These are phyloP conservation scores for Ganaspis sp. DNA, from an alignment of 1,140 invertebrate species.

Conservation along the genomic window DNA sequence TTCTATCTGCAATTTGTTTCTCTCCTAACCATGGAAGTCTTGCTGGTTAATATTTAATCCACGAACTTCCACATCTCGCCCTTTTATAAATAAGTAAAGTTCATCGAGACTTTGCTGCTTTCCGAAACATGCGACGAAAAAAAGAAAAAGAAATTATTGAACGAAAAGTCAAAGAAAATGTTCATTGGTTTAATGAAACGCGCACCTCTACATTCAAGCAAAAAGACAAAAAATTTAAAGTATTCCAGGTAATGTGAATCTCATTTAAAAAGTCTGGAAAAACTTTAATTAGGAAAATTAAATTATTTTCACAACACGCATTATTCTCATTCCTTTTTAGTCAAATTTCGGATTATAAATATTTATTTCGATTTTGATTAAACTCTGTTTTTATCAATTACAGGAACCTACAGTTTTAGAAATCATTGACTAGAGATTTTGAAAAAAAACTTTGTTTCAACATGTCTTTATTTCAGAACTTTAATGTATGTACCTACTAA, in stretches of 20 bases:
- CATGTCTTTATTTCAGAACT: too few species aligned
- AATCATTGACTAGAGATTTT: too few species aligned
- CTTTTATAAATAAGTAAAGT: constrained; percentile 13
- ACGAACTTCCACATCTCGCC: constrained; percentile 7
- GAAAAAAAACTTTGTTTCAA: too few species aligned
- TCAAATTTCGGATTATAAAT: too few species aligned
- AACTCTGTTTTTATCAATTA: too few species aligned
- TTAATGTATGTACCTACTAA: too few species aligned
- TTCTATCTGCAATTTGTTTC: constrained; percentile 24
- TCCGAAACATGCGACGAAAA: background rate
- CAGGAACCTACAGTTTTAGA: too few species aligned
- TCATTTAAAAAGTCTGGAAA: background rate
- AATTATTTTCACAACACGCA: background rate
- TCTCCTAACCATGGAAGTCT: constrained; percentile 11
- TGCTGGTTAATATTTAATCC: constrained; percentile 12
- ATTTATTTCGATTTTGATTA: too few species aligned
- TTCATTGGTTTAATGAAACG: background rate
- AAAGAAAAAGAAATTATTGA: background rate
- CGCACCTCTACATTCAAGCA: background rate
- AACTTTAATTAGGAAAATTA: background rate
- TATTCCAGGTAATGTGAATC: background rate
- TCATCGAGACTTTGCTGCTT: constrained; percentile 7
- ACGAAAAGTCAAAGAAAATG: background rate
- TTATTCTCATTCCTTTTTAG: too few species aligned
- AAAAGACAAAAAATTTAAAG: background rate